Conservation (phyloP, 2,113 vertebrate genomes). For the Peromyscus maniculatus region DNA sequence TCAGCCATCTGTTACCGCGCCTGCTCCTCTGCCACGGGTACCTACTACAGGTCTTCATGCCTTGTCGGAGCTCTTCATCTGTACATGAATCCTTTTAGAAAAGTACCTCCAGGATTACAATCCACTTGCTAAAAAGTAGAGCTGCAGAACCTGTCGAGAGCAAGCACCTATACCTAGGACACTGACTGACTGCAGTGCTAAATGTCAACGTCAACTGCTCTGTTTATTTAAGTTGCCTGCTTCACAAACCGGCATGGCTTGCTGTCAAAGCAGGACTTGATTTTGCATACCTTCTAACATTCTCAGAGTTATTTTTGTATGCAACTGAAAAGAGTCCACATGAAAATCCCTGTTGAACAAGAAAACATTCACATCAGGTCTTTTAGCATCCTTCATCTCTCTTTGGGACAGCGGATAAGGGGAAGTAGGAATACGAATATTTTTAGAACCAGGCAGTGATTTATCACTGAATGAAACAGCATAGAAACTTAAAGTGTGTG, state of each 20-base stretch:
- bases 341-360: background rate
- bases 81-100: background rate
- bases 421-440: constrained; percentile 30
- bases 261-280: background rate
- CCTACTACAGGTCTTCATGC: background rate
- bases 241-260: constrained; percentile 54
- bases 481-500: constrained; percentile 73
- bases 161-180: background rate
- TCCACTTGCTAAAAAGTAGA: background rate
- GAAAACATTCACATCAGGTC: constrained; percentile 26
- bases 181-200: background rate
- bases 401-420: background rate
- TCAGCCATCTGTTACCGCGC: background rate
- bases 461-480: constrained; percentile 69
- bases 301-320: background rate
- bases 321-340: background rate
- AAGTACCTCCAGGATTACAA: background rate
- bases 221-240: background rate
- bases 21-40: background rate
- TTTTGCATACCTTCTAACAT: constrained; percentile 8
- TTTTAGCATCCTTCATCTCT: constrained; percentile 49
- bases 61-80: background rate
- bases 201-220: background rate
- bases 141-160: background rate
- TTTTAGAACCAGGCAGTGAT: constrained; percentile 72